phyloP scores from a whole-genome alignment of 2,113 vertebrate genomes.

The Catharus bicknelli region DNA sequence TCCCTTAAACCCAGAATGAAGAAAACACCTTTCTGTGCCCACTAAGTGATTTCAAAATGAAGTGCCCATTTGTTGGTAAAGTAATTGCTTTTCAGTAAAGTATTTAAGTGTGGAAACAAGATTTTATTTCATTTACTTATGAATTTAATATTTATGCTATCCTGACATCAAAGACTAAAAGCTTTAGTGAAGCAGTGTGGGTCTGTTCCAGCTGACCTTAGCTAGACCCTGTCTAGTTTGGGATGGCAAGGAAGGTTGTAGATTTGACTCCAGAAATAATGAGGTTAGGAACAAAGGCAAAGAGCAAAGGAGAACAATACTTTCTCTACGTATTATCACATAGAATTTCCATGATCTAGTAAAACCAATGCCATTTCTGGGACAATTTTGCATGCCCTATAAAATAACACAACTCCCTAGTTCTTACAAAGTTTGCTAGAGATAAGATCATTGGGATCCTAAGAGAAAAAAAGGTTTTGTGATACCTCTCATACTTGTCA shows the following conservation, averaged over 20 bases:
- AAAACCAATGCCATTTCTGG: neutral
- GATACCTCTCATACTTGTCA: neutral
- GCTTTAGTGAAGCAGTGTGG: neutral
- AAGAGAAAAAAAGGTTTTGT: neutral
- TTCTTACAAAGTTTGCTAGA: neutral
- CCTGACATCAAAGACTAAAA: neutral
- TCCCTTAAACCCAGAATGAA: neutral
- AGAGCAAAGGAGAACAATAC: neutral
- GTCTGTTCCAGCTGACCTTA: neutral
- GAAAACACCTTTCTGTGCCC: neutral
- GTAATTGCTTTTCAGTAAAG: neutral
- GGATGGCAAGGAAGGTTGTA: neutral
- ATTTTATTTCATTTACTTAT: neutral
- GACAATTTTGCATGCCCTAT: neutral
- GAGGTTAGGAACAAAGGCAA: neutral
- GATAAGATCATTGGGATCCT: neutral
- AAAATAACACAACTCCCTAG: neutral
- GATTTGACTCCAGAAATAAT: neutral
- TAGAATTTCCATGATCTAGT: neutral
- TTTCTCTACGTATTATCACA: neutral
- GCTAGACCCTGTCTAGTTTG: neutral
- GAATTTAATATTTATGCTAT: neutral
- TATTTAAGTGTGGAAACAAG: neutral
- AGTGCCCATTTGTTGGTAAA: neutral
- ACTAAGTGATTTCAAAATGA: neutral